Percentiles rank a stretch among this genome's conserved stretches.
Evolutionary conservation across 2,797 vertebrate genomes (phyloP).

Genomic region (Anomalospiza imberbis): DNA sequence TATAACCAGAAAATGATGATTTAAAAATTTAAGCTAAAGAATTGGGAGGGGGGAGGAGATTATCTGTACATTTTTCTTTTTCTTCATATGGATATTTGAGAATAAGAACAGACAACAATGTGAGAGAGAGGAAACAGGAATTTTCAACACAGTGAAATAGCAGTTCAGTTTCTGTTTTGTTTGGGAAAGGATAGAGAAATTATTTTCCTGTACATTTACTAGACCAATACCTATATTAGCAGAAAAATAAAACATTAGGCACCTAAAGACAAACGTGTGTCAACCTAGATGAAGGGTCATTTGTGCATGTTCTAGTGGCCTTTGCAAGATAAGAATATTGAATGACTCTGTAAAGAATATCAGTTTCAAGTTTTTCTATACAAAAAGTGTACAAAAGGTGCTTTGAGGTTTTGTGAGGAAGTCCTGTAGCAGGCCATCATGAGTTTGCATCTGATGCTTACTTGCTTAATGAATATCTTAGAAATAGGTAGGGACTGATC

Average conservation of each 20-base stretch:
- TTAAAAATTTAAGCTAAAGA: background rate
- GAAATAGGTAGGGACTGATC: background rate
- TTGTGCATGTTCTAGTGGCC: background rate
- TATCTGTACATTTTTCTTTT: background rate
- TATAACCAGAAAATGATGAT: background rate
- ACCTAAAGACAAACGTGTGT: background rate
- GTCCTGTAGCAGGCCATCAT: background rate
- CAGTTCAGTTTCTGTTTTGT: background rate
- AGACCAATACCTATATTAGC: background rate
- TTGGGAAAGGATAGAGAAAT: background rate
- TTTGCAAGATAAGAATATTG: background rate
- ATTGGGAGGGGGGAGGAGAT: fast-evolving
- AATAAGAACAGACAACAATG: background rate
- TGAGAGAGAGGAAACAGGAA: background rate
- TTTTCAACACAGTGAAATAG: background rate
- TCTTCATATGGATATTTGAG: background rate
- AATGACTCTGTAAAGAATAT: background rate
- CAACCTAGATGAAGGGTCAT: background rate
- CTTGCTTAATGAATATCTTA: background rate
- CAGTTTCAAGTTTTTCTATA: background rate
- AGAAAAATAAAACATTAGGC: background rate
- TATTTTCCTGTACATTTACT: background rate
- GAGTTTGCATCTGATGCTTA: background rate
- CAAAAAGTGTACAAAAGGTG: background rate
- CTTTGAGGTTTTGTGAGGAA: background rate